Base-by-base conservation (phyloP, 2,888 invertebrate genomes). In the Phaedon cochleariae region DNA sequence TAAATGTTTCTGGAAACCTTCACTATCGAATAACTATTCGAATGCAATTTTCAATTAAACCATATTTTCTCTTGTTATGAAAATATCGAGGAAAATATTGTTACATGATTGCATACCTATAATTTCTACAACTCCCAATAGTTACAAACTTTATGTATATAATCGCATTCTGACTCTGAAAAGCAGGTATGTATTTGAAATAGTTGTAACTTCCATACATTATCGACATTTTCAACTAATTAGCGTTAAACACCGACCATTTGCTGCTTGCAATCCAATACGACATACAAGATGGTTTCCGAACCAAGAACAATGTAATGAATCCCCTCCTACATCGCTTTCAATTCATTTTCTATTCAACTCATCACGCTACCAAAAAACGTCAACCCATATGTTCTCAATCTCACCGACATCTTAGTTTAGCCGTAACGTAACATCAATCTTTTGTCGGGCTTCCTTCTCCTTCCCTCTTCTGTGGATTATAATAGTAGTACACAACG, bases 331-430 rank as follows among this genome's bases (percentile, higher is more conserved):
- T n/a, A 41, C 41, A n/a, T 3, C 41, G 15, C n/a, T 10, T 41
- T 15, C 15, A 41, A 15, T 41, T 41, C 41, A n/a, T n/a, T 2
- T 12, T 3, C n/a, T 15, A 41, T 15, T 41, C 41, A 41, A 15
- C 41, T 15, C 12, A 41, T 41, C 41, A 41, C 41, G 15, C 41
- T 15, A 41, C 15, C 41, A 64, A 72, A 74, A 75, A 73, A 68
- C 72, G 74, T 74, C 76, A 73, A 74, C 71, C 73, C 73, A 74
- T 76, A 74, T 74, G 74, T 73, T 73, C 71, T 68, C 68, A 65
- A 62, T 60, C 65, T 48, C 59, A 48, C 62, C 71, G 68, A 63
- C 65, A 64, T 63, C 70, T 71, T 68, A 68, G 67, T 73, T 72
- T 72, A 71, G 70, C 67, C 69, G 72, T 72, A 65, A n/a, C n/a